Conservation (phyloP, 2,888 invertebrate species). For the Ochropacha duplaris region DNA sequence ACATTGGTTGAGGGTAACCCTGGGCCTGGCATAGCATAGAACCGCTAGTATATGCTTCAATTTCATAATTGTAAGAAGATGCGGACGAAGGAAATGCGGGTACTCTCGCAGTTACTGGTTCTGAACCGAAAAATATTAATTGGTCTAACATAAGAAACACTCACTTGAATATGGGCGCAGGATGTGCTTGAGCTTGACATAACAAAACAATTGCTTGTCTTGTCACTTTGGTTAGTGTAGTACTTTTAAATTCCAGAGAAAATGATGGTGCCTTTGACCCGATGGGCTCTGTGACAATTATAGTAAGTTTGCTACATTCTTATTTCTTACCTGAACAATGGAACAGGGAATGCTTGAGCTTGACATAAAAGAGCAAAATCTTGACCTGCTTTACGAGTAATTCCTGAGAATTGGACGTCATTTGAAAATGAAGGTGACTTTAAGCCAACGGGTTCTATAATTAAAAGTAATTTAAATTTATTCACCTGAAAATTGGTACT, state of each 20-base stretch:
- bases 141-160: constrained; percentile 40
- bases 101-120: constrained; percentile 77
- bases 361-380: constrained; percentile 88
- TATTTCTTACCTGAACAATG: constrained; percentile 75
- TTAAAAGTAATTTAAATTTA: constrained; percentile 54
- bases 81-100: constrained; percentile 79
- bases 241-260: constrained; percentile 81
- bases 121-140: constrained; percentile 56
- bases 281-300: constrained; percentile 80
- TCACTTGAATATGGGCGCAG: constrained; percentile 87
- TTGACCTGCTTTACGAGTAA: constrained; percentile 84
- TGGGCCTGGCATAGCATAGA: constrained; percentile 82
- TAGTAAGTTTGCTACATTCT: constrained; percentile 12
- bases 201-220: constrained; percentile 83
- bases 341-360: constrained; percentile 90
- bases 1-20: constrained; percentile 85
- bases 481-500: constrained; percentile 87
- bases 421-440: constrained; percentile 88
- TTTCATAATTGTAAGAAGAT: constrained; percentile 75
- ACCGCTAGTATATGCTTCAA: constrained; percentile 61
- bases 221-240: constrained; percentile 80
- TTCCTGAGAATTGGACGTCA: constrained; percentile 86
- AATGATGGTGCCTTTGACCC: constrained; percentile 84
- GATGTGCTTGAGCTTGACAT: constrained; percentile 87
- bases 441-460: constrained; percentile 86